phyloP scores from a whole-genome alignment of 1,140 invertebrate genomes.

The Cepaea nemoralis region DNA sequence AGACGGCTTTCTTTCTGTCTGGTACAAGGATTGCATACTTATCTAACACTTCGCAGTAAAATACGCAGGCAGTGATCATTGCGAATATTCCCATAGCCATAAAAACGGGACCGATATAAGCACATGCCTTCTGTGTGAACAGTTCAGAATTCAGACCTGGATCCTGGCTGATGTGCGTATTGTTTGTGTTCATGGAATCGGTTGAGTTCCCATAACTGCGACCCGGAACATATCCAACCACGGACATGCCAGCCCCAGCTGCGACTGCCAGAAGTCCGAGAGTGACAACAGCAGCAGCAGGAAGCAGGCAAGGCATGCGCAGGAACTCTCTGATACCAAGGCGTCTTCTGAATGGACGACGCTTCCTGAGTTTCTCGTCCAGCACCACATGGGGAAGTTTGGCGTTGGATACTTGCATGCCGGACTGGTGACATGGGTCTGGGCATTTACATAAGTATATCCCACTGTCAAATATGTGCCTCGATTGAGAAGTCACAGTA shows the following conservation, averaged over 20 bases:
- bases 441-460: conserved; percentile 1
- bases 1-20: conserved; percentile 41
- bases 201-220: conserved; percentile 36
- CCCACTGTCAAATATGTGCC: neutral
- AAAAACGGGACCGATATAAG: conserved; percentile 60
- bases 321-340: conserved; percentile 51
- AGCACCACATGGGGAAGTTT: conserved; percentile 32
- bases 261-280: conserved; percentile 52
- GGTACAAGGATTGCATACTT: conserved; percentile 61
- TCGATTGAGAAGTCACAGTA: no score
- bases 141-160: neutral
- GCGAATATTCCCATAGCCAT: conserved; percentile 66
- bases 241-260: conserved; percentile 42
- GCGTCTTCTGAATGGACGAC: conserved; percentile 34
- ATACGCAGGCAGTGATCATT: conserved; percentile 63
- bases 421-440: neutral
- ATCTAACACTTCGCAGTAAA: conserved; percentile 68
- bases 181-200: conserved; percentile 28
- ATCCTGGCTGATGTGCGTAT: conserved; percentile 33
- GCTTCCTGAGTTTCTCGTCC: conserved; percentile 20
- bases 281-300: conserved; percentile 48
- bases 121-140: conserved; percentile 44
- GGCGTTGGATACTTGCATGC: conserved; percentile 34
- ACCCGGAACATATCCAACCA: conserved; percentile 42
- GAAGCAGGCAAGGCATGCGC: conserved; percentile 58